A percentile compares a stretch with the other conserved stretches of the same genome.
phyloP scores from a whole-genome alignment of 2,888 invertebrate genomes.

The Drosophila anomalata region DNA sequence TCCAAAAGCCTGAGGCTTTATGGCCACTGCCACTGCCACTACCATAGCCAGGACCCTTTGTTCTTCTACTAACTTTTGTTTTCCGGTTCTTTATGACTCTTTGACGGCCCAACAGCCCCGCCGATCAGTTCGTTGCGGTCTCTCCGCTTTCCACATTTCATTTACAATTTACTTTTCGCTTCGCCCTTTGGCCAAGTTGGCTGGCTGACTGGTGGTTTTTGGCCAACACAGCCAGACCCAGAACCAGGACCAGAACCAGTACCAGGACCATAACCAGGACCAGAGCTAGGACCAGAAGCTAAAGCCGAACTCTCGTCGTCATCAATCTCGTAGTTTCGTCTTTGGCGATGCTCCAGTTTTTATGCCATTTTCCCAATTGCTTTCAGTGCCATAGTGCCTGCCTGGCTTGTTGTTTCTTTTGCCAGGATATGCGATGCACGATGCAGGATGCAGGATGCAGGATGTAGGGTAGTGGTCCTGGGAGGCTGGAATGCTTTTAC shows the following conservation, averaged over 20 bases:
- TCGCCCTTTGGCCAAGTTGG: slow-evolving; percentile 34
- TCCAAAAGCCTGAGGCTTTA: slow-evolving; percentile 9
- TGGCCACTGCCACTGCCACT: background rate
- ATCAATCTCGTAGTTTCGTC: slow-evolving; percentile 36
- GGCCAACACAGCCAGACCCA: background rate
- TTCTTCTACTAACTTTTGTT: slow-evolving; percentile 32
- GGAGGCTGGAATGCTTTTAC: slow-evolving; percentile 54
- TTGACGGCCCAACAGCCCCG: slow-evolving; percentile 18
- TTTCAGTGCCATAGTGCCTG: slow-evolving; percentile 46
- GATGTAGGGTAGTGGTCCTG: slow-evolving; percentile 36
- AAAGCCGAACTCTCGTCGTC: slow-evolving; percentile 12
- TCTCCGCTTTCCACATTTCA: slow-evolving; percentile 25
- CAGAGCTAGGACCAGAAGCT: no score
- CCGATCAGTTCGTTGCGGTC: slow-evolving; percentile 16
- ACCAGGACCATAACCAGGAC: no score
- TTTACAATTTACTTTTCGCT: slow-evolving; percentile 46
- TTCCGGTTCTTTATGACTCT: slow-evolving; percentile 36
- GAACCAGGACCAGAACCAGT: background rate
- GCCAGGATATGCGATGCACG: slow-evolving; percentile 23
- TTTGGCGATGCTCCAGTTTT: slow-evolving; percentile 69
- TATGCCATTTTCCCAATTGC: slow-evolving; percentile 67
- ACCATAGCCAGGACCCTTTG: background rate
- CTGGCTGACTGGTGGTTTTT: slow-evolving; percentile 9
- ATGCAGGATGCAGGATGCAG: slow-evolving; percentile 41
- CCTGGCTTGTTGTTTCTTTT: slow-evolving; percentile 12